These are phyloP conservation scores for Brachystomella parvula DNA, from an alignment of 1,140 invertebrate genomes.

Conservation along the genomic window DNA sequence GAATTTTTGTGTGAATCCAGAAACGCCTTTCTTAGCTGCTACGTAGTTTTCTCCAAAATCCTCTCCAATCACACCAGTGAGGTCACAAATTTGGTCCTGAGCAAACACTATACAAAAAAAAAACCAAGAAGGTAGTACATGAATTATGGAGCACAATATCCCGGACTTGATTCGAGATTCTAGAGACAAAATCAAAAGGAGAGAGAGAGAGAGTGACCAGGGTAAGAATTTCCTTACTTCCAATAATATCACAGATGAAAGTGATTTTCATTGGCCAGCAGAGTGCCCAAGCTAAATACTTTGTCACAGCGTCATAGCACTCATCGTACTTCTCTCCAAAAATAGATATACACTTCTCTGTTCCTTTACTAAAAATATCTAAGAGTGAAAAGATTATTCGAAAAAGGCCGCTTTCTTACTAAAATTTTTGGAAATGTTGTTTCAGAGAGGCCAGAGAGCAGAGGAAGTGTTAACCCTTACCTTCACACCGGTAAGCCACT, in stretches of 20 bases:
- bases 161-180: no score
- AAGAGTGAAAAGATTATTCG: neutral
- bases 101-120: constrained; percentile 16
- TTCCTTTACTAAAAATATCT: constrained; percentile 33
- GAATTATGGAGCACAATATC: neutral
- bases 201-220: no score
- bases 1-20: constrained; percentile 25
- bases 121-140: no score
- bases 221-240: no score
- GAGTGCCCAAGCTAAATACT: constrained; percentile 22
- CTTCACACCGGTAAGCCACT: constrained; percentile 33
- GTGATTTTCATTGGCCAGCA: constrained; percentile 36
- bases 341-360: constrained; percentile 21
- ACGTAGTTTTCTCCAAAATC: constrained; percentile 30
- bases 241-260: constrained; percentile 31
- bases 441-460: neutral
- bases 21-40: constrained; percentile 21
- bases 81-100: constrained; percentile 21
- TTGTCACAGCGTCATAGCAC: constrained; percentile 25
- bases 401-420: neutral
- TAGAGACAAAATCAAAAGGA: no score
- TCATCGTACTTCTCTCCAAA: constrained; percentile 25
- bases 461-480: constrained; percentile 13
- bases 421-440: neutral
- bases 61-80: constrained; percentile 13